Base-by-base conservation (phyloP, 1,140 invertebrate species). In the Gonioctena quinquepunctata region DNA sequence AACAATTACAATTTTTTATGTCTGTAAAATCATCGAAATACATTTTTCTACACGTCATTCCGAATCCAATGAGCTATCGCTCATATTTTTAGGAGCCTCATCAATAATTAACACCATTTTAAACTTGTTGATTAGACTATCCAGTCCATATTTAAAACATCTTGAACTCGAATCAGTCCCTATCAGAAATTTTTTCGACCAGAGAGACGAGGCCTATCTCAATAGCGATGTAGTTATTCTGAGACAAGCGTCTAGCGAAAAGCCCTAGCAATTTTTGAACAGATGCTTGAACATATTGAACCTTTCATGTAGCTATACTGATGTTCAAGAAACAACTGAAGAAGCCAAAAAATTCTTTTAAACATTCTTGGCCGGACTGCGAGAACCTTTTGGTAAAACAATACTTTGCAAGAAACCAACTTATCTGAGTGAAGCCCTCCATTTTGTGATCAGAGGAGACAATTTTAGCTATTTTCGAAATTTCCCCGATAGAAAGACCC, bases 151-250 rank as follows among this genome's bases (percentile, higher is more conserved):
- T n/a, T n/a, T n/a, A n/a, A n/a, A n/a, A n/a, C n/a, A n/a, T n/a
- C n/a, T n/a, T n/a, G n/a, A n/a, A n/a, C n/a, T n/a, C n/a, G n/a
- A n/a, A 42, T n/a, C n/a, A n/a, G n/a, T n/a, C n/a, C n/a, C n/a
- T n/a, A n/a, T n/a, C n/a, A n/a, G 64, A 56, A 67, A 73, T 68
- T 70, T 73, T 42, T 22, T 66, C 3, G 68, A 73, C 50, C 54
- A 66, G 61, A 11, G 56, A 11, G 63, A 73, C 25, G 50, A 72
- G 57, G 2, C 49, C 5, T 69, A 50, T 63, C 28, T 71, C 33
- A 72, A 65, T 66, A 48, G 60, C 62, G 67, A 72, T 57, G 49
- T 70, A 22, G 54, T 69, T 25, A 48, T 72, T 16, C n/a, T 72
- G 13, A 69, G 50, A 59, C 66, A 72, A 72, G 7, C 13, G 2